Evolutionary conservation across 1,140 invertebrate species (phyloP).

Genomic region (Hylaeus volcanicus): DNA sequence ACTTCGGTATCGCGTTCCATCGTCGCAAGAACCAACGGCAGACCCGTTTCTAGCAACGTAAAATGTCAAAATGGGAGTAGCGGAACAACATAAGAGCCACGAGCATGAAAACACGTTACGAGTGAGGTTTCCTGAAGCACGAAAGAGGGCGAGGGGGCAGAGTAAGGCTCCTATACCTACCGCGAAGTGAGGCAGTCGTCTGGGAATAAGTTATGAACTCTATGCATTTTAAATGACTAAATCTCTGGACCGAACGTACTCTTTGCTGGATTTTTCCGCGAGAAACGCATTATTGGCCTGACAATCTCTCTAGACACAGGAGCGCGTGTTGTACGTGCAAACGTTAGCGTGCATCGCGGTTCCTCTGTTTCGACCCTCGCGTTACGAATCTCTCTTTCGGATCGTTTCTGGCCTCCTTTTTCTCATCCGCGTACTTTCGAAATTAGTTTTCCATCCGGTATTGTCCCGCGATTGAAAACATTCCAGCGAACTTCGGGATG

Average conservation of each 20-base stretch:
- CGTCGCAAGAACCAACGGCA: not conserved
- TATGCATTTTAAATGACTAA: conserved; percentile 78
- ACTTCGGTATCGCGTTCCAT: conserved; percentile 13
- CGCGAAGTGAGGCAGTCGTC: conserved; percentile 47
- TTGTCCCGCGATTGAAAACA: not conserved
- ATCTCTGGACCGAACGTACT: conserved; percentile 72
- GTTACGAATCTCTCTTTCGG: conserved; percentile 18
- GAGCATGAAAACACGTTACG: conserved; percentile 46
- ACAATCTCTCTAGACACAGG: conserved; percentile 63
- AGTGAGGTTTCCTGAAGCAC: conserved; percentile 25
- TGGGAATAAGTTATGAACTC: conserved; percentile 76
- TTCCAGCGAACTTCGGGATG: not conserved
- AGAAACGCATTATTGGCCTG: conserved; percentile 74
- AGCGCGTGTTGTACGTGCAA: conserved; percentile 43
- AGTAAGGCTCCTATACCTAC: conserved; percentile 35
- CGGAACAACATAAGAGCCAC: conserved; percentile 40
- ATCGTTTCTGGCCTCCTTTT: conserved; percentile 17
- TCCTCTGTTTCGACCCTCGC: conserved; percentile 29
- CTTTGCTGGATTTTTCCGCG: conserved; percentile 65
- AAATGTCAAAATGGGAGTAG: not conserved
- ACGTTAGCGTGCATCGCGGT: conserved; percentile 50
- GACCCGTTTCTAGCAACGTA: not conserved
- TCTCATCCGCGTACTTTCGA: conserved; percentile 7
- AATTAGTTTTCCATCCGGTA: conserved; percentile 34
- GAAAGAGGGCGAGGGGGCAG: not conserved